These are phyloP conservation scores for Philhelius pedissequus DNA, from an alignment of 2,888 invertebrate species.

Conservation along the genomic window DNA sequence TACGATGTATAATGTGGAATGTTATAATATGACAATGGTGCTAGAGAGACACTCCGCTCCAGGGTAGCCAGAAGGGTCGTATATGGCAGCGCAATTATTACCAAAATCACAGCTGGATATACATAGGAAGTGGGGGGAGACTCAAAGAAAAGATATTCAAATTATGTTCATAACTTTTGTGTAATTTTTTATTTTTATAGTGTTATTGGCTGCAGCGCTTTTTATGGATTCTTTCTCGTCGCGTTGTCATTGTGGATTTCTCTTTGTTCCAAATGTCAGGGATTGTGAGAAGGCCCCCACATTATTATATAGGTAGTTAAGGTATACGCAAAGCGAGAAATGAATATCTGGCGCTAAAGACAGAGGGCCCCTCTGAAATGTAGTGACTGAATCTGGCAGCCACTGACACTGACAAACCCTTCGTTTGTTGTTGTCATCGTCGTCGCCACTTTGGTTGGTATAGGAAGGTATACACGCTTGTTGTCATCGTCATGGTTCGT, in stretches of 20 bases:
- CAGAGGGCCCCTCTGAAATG: conserved; percentile 38
- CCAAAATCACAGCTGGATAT: conserved; percentile 70
- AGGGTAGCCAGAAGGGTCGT: conserved; percentile 32
- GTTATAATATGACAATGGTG: conserved; percentile 53
- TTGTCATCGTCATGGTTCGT: conserved; percentile 39
- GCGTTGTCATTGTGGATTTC: conserved; percentile 69
- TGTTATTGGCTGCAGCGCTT: conserved; percentile 54
- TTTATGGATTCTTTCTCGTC: conserved; percentile 61
- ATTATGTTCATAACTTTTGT: conserved; percentile 67
- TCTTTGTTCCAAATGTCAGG: conserved; percentile 71
- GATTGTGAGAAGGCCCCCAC: conserved; percentile 70
- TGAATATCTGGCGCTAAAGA: conserved; percentile 53
- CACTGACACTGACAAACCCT: background rate
- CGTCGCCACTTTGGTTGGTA: background rate
- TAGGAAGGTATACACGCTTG: background rate
- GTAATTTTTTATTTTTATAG: conserved; percentile 67
- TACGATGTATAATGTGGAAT: conserved; percentile 32
- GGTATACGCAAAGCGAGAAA: conserved; percentile 31
- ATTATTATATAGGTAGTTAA: too few relatives aligned
- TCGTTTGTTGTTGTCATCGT: conserved; percentile 21
- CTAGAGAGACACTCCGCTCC: background rate
- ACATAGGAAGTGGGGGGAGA: conserved; percentile 28
- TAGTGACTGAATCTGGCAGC: conserved; percentile 16
- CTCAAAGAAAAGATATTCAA: conserved; percentile 58
- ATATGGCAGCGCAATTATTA: conserved; percentile 67